These are phyloP conservation scores for Campaea margaritaria DNA, from an alignment of 2,888 invertebrate species.

Conservation along the genomic window DNA sequence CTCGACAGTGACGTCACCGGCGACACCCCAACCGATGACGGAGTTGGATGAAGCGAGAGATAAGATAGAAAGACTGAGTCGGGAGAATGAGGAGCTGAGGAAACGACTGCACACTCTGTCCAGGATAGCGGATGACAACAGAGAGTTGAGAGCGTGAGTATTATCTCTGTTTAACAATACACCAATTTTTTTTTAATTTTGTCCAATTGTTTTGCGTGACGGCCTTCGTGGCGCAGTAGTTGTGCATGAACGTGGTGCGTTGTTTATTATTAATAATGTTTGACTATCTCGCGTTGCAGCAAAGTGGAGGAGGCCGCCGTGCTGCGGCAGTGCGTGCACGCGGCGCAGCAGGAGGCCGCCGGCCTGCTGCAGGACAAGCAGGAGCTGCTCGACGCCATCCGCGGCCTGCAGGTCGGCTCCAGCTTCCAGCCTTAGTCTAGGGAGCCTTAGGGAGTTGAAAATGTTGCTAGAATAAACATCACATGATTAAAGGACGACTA, in stretches of 20 bases:
- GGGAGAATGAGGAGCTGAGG: constrained; percentile 82
- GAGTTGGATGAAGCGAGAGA: constrained; percentile 78
- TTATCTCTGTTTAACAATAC: not conserved
- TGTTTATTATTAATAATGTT: no score
- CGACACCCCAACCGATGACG: constrained; percentile 63
- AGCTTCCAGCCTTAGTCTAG: no score
- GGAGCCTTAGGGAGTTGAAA: no score
- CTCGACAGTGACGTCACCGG: constrained; percentile 59
- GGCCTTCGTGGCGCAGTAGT: no score
- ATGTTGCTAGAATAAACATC: no score
- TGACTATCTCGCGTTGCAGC: not conserved
- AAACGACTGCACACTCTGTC: constrained; percentile 77
- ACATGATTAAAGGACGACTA: no score
- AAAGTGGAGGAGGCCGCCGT: constrained; percentile 74
- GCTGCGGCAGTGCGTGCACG: constrained; percentile 78
- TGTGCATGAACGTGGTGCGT: no score
- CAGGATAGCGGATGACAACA: constrained; percentile 83
- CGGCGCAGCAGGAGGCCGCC: constrained; percentile 91
- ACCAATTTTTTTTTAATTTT: no score
- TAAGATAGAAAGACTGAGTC: constrained; percentile 64
- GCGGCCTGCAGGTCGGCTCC: constrained; percentile 89
- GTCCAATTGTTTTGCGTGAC: no score
- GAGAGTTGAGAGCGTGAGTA: constrained; percentile 80
- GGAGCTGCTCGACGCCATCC: constrained; percentile 88
- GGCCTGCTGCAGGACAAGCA: constrained; percentile 90